Evolutionary conservation across 2,797 vertebrate species (phyloP).

Genomic region (Atherinosoma microstoma): DNA sequence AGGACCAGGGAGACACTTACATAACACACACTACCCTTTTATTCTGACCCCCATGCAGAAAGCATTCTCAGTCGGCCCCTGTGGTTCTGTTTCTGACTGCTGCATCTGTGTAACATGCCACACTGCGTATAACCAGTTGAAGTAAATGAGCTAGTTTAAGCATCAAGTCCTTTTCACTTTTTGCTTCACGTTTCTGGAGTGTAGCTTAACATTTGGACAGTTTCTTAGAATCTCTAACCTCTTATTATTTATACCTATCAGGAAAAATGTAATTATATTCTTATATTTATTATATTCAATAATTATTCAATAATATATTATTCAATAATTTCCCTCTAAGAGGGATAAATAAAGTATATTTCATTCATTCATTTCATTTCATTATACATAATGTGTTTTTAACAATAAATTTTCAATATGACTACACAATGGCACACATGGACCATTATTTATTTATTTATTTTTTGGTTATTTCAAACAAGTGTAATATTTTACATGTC

Average conservation of each 20-base stretch:
- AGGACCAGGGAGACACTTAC: conserved; percentile 77
- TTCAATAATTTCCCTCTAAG: too few relatives aligned
- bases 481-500: conserved; percentile 11
- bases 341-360: too few relatives aligned
- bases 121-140: conserved; percentile 8
- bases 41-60: conserved; percentile 72
- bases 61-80: conserved; percentile 51
- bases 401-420: conserved; percentile 49
- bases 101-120: conserved; percentile 56
- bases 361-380: too few relatives aligned
- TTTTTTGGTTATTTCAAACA: conserved; percentile 1
- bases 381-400: conserved; percentile 56
- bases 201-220: conserved; percentile 10
- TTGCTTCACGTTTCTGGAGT: conserved; percentile 5
- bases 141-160: conserved; percentile 1
- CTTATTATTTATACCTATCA: conserved; percentile 3
- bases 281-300: conserved; percentile 62
- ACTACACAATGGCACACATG: conserved; percentile 50
- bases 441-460: conserved; percentile 14
- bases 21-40: conserved; percentile 80
- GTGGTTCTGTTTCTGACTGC: conserved; percentile 46
- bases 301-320: too few relatives aligned
- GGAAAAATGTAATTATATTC: conserved; percentile 45
- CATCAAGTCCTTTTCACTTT: conserved; percentile 11
- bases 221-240: conserved; percentile 8